Evolutionary conservation across 2,113 vertebrate species (phyloP).

Genomic region (Thalassarche chlororhynchos): DNA sequence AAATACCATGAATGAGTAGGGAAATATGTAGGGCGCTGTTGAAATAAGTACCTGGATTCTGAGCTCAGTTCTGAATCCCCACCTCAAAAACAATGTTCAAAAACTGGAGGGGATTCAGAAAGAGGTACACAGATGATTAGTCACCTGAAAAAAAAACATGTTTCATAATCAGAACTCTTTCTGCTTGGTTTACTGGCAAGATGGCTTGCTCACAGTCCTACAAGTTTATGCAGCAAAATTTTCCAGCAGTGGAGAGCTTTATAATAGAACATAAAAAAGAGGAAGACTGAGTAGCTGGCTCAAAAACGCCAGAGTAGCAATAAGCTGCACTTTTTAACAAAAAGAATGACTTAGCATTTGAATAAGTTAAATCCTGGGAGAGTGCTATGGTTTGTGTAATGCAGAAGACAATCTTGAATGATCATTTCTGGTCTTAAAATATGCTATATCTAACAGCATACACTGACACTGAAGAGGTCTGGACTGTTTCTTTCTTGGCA

Average conservation of each 20-base stretch:
- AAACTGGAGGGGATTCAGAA: neutral
- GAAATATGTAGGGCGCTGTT: neutral
- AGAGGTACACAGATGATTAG: neutral
- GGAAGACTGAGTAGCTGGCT: neutral
- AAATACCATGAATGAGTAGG: neutral
- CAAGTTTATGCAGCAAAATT: neutral
- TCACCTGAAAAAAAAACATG: neutral
- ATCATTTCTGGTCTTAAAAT: neutral
- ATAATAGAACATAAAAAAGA: neutral
- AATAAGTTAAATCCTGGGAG: neutral
- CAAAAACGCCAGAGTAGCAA: neutral
- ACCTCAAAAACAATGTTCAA: neutral
- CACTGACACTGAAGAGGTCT: neutral
- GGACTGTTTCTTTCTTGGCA: neutral
- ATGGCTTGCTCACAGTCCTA: neutral
- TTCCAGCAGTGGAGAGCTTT: neutral
- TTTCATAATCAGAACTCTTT: neutral
- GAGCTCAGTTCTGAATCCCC: neutral
- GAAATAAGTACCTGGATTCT: neutral
- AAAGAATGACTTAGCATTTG: neutral
- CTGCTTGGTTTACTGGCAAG: neutral
- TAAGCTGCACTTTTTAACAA: neutral
- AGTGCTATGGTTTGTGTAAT: neutral
- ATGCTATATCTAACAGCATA: neutral
- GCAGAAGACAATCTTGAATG: neutral